Evolutionary conservation across 1,140 invertebrate genomes (phyloP).

Genomic region (Diachasmimorpha longicaudata): DNA sequence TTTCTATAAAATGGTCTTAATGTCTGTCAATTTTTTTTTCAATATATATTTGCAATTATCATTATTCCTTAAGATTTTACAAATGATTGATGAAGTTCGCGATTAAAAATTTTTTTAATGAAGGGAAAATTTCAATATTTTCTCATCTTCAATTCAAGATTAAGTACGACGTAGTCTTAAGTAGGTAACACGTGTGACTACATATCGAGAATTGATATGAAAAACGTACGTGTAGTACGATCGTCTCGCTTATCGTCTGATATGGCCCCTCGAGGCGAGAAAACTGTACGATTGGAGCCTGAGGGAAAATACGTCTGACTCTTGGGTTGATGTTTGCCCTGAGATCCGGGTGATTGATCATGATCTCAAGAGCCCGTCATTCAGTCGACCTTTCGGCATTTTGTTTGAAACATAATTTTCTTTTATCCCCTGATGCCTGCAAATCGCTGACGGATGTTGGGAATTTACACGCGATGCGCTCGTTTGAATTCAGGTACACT

Average conservation of each 20-base stretch:
- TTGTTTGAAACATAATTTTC: neutral
- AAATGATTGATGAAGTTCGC: no score
- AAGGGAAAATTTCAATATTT: neutral
- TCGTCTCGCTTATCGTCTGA: slow-evolving; percentile 6
- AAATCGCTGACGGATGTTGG: neutral
- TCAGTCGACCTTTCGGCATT: neutral
- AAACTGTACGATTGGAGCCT: neutral
- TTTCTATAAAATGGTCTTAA: no score
- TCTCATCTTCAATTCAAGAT: neutral
- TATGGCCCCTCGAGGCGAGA: neutral
- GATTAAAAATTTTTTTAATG: no score
- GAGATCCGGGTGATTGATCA: slow-evolving; percentile 1
- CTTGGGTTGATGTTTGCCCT: neutral
- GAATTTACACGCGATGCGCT: neutral
- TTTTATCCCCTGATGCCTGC: neutral
- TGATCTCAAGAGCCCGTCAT: neutral
- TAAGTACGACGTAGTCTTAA: neutral
- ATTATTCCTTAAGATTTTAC: no score
- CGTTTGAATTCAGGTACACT: neutral
- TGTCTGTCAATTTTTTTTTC: no score
- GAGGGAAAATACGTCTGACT: neutral
- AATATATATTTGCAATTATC: no score
- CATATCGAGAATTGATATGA: neutral
- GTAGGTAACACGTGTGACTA: neutral
- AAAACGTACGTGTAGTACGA: neutral